A percentile compares a stretch with the other conserved stretches of the same genome.
Evolutionary conservation across 2,888 invertebrate species (phyloP).

Genomic region (Cheiracanthium punctorium): DNA sequence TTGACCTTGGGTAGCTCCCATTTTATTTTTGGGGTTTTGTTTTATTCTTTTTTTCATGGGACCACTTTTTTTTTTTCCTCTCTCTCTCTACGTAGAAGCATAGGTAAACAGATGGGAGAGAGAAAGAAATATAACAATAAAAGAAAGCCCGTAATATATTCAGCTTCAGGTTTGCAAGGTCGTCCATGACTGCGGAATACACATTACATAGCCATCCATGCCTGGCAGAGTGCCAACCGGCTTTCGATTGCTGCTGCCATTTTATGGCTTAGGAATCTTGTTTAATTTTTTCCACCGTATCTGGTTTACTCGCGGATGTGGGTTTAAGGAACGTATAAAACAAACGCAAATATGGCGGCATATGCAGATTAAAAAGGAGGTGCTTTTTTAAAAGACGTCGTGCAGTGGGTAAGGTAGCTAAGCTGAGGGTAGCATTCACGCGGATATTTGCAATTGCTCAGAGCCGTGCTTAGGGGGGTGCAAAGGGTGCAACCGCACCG

Average conservation of each 20-base stretch:
- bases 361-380: no score
- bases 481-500: no score
- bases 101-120: slow-evolving; percentile 18
- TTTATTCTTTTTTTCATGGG: slow-evolving; percentile 18
- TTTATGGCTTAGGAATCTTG: not conserved
- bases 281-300: not conserved
- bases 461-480: no score
- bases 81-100: slow-evolving; percentile 30
- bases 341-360: not conserved
- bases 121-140: not conserved
- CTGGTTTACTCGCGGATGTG: slow-evolving; percentile 45
- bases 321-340: slow-evolving; percentile 16
- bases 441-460: no score
- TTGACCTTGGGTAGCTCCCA: slow-evolving; percentile 54
- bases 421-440: no score
- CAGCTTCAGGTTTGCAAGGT: slow-evolving; percentile 47
- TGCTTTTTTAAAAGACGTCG: no score
- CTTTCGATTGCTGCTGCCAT: slow-evolving; percentile 14
- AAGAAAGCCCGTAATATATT: not conserved
- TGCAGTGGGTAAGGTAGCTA: no score
- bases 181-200: slow-evolving; percentile 42
- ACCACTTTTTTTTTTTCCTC: slow-evolving; percentile 14
- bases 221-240: slow-evolving; percentile 39
- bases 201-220: no score
- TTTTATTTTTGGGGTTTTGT: slow-evolving; percentile 21